A percentile compares a stretch with the other conserved stretches of the same genome.
Conservation (phyloP, 2,113 vertebrate species). For the Ictalurus punctatus region DNA sequence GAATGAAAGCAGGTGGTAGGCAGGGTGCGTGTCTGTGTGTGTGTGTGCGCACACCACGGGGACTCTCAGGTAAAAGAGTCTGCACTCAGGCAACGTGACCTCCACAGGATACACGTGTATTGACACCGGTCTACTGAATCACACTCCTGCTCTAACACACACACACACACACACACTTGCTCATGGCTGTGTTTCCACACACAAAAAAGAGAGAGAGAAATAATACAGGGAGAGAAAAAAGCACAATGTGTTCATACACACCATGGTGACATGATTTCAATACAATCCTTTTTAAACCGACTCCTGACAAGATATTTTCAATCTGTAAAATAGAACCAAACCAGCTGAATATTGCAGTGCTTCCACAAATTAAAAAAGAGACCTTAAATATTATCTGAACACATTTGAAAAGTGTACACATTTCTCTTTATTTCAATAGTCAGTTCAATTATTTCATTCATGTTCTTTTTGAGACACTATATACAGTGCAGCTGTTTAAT, state of each 20-base stretch:
- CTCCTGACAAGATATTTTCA: not conserved
- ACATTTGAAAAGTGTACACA: not conserved
- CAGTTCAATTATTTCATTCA: not conserved
- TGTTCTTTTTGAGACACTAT: not conserved
- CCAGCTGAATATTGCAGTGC: not conserved
- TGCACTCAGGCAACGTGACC: constrained; percentile 28
- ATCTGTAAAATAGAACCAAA: not conserved
- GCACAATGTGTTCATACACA: not conserved
- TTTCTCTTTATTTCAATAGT: not conserved
- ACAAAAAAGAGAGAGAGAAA: not conserved
- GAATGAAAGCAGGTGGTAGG: constrained; percentile 33
- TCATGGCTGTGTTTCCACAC: not conserved
- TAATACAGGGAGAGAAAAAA: not conserved
- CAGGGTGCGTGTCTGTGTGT: not conserved
- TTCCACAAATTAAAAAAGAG: not conserved
- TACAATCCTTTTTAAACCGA: not conserved
- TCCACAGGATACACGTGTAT: constrained; percentile 24
- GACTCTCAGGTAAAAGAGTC: constrained; percentile 18
- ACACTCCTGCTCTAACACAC: constrained; percentile 25
- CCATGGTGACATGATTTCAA: not conserved
- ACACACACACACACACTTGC: not conserved
- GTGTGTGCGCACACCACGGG: not conserved
- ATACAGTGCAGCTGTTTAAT: not conserved
- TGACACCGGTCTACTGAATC: constrained; percentile 2
- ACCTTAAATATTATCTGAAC: not conserved